Evolutionary conservation across 2,113 vertebrate species (phyloP), one percentile per base, ranked within the genome.

Genomic region (Thamnaconus septentrionalis): DNA sequence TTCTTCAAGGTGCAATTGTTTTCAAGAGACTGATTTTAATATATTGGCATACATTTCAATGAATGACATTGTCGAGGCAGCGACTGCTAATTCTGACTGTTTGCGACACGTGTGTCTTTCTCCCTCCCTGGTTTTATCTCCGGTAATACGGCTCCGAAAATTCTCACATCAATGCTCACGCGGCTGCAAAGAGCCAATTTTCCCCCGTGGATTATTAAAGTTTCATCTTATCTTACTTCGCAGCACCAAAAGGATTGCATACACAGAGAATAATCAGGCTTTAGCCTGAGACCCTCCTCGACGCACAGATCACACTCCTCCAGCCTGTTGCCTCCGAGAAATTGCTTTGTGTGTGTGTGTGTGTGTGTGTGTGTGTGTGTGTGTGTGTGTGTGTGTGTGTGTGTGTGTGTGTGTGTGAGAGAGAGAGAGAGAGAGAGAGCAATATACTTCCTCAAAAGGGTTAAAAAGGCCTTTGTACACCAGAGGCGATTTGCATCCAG

Each of bases 201-300:
- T 11, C 56, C 56, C 48, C 39, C 8, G 3, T 7, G 0, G 50
- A 68, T 75, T 69, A 75, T 63, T 71, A 81, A 75, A 64, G 31
- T 61, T 64, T 66, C 55, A 64, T 73, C 8, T 62, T 50, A 50
- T 67, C 64, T 62, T 43, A 59, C 46, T 61, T 75, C 43, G 66
- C 47, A 70, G 10, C 52, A 53, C 55, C 57, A 44, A 3, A 31
- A 5, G 44, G 50, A 49, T 56, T 10, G 56, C 40, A 31, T 31
- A 31, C 18, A 31, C 18, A 31, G 18, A 31, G 18, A 31, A 31
- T 31, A 31, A 31, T 31, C 8, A 3, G n/a, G 18, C 47, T n/a
- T 43, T 31, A 59, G 48, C 57, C 46, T 12, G 55, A 41, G 59
- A 43, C 9, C 48, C 18, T 52, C 64, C 44, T 46, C 9, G 41